Evolutionary conservation across 2,888 invertebrate genomes (phyloP).

Genomic region (Euplagia quadripunctaria): DNA sequence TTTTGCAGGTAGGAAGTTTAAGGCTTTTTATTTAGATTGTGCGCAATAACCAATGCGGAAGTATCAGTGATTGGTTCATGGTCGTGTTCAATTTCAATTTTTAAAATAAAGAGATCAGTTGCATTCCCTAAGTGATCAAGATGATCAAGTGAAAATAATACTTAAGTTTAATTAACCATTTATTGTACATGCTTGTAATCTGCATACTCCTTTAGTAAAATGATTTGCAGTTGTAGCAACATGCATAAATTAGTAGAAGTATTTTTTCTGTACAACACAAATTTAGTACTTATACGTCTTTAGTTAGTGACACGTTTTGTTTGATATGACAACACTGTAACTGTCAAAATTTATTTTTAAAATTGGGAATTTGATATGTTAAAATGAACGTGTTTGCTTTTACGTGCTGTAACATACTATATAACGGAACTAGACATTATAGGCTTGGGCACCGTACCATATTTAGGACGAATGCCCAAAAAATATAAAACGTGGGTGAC

Average conservation of each 20-base stretch:
- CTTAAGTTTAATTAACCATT: background rate
- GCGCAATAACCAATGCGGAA: background rate
- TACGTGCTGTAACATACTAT: background rate
- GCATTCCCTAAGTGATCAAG: background rate
- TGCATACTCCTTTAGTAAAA: constrained; percentile 2
- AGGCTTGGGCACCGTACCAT: background rate
- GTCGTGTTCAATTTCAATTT: background rate
- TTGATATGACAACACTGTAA: background rate
- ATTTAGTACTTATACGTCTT: background rate
- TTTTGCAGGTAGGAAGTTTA: background rate
- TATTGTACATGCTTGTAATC: background rate
- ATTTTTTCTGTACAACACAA: background rate
- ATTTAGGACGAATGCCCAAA: constrained; percentile 9
- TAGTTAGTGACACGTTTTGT: background rate
- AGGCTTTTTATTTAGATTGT: background rate
- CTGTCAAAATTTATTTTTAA: background rate
- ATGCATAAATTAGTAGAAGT: background rate
- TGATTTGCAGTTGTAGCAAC: background rate
- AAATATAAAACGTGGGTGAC: constrained; percentile 25
- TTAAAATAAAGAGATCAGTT: background rate
- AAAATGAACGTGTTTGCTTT: background rate
- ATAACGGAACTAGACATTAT: constrained; percentile 20
- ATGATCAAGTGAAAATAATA: background rate
- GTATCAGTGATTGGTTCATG: background rate
- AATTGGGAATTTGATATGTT: background rate